Conservation (phyloP, 2,797 vertebrate species). For the Balearica regulorum region DNA sequence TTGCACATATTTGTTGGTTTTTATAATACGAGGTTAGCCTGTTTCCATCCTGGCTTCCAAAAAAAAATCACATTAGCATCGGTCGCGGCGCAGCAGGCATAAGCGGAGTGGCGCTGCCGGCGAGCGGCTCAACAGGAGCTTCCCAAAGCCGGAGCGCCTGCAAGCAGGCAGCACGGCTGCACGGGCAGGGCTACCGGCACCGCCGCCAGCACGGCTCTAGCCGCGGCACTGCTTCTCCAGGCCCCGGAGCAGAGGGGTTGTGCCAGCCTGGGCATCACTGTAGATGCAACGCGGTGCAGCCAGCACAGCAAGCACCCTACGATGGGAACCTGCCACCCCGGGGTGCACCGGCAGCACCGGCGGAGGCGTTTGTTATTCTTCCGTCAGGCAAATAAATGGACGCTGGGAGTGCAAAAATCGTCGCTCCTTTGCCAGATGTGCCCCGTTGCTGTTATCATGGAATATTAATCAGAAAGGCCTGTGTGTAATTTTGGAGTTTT, state of each 20-base stretch:
- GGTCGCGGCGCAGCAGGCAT: fast-evolving
- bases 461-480: slow-evolving; percentile 78
- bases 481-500: slow-evolving; percentile 76
- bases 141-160: background rate
- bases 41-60: slow-evolving; percentile 27
- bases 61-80: background rate
- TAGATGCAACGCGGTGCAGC: background rate
- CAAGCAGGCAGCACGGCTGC: background rate
- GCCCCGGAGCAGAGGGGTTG: no score
- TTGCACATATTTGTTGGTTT: background rate
- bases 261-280: background rate
- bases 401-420: slow-evolving; percentile 21
- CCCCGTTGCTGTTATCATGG: slow-evolving; percentile 73
- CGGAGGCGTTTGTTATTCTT: slow-evolving; percentile 51
- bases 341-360: background rate
- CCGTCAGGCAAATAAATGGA: slow-evolving; percentile 49
- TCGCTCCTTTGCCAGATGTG: slow-evolving; percentile 71
- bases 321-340: background rate
- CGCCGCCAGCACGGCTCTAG: fast-evolving
- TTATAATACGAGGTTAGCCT: background rate
- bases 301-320: fast-evolving
- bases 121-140: background rate
- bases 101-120: fast-evolving
- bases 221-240: background rate
- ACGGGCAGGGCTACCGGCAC: background rate